Conservation (phyloP, 2,888 invertebrate species). For the Himalopsyche tibetana region DNA sequence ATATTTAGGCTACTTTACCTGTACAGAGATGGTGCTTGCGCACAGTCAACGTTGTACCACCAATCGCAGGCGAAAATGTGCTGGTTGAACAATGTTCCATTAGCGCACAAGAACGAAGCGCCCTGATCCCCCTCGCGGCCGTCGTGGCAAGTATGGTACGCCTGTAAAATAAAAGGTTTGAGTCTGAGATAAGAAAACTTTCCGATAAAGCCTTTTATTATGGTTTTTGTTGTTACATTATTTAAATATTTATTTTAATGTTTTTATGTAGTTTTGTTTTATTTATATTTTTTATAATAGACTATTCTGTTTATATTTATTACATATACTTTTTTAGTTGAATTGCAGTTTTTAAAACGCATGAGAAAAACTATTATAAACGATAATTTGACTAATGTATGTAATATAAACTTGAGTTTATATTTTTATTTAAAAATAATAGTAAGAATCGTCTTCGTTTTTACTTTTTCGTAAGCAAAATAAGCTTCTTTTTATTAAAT, state of each 20-base stretch:
- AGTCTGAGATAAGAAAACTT: not conserved
- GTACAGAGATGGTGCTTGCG: slow-evolving; percentile 84
- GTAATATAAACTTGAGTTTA: too few relatives aligned
- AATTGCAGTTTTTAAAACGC: too few relatives aligned
- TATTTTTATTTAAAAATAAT: too few relatives aligned
- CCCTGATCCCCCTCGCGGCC: slow-evolving; percentile 91
- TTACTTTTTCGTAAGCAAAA: too few relatives aligned
- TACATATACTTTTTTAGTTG: too few relatives aligned
- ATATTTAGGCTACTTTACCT: slow-evolving; percentile 74
- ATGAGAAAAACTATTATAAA: too few relatives aligned
- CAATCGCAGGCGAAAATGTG: slow-evolving; percentile 91
- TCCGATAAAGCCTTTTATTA: not conserved
- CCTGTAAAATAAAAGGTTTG: slow-evolving; percentile 74
- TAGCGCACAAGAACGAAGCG: slow-evolving; percentile 89
- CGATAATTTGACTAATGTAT: too few relatives aligned
- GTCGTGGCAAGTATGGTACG: slow-evolving; percentile 92
- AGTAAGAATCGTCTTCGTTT: too few relatives aligned
- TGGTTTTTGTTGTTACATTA: too few relatives aligned
- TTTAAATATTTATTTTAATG: not conserved
- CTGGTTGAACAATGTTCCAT: slow-evolving; percentile 92
- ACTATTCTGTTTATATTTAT: too few relatives aligned
- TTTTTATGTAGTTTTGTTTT: too few relatives aligned
- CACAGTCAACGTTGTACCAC: slow-evolving; percentile 94
- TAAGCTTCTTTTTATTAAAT: too few relatives aligned
- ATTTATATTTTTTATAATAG: not conserved